phyloP scores from a whole-genome alignment of 1,140 invertebrate species.

The Anoplophora glabripennis region DNA sequence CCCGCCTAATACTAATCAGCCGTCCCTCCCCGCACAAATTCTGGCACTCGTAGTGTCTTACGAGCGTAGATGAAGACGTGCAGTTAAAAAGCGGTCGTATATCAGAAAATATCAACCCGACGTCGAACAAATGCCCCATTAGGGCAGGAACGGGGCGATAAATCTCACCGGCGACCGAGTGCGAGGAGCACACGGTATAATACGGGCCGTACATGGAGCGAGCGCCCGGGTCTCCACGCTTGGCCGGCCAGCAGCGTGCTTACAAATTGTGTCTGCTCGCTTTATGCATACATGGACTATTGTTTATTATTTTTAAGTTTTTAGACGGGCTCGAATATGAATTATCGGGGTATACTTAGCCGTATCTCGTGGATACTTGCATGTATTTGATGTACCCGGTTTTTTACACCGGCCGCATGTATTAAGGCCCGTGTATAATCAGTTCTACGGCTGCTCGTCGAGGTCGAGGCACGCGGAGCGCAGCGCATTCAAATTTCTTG shows the following conservation, averaged over 20 bases:
- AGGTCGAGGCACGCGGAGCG: slow-evolving; percentile 11
- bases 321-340: slow-evolving; percentile 38
- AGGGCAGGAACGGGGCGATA: slow-evolving; percentile 2
- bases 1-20: too few species aligned
- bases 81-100: too few species aligned
- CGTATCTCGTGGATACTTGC: slow-evolving; percentile 10
- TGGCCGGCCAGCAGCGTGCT: slow-evolving; percentile 39
- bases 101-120: too few species aligned
- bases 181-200: slow-evolving; percentile 16
- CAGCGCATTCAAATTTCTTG: slow-evolving; percentile 26
- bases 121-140: slow-evolving; percentile 2
- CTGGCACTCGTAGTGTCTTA: too few species aligned
- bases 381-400: slow-evolving; percentile 5
- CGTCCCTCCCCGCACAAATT: too few species aligned
- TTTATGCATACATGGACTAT: slow-evolving; percentile 49
- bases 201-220: slow-evolving; percentile 37
- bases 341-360: slow-evolving; percentile 31
- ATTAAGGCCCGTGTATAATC: too few species aligned
- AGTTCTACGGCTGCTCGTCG: too few species aligned
- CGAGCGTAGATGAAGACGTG: too few species aligned
- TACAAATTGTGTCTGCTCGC: slow-evolving; percentile 47
- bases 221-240: slow-evolving; percentile 38
- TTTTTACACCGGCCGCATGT: not conserved
- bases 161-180: slow-evolving; percentile 6
- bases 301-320: slow-evolving; percentile 46